Evolutionary conservation across 2,113 vertebrate genomes (phyloP).

Genomic region (Hoplias malabaricus): DNA sequence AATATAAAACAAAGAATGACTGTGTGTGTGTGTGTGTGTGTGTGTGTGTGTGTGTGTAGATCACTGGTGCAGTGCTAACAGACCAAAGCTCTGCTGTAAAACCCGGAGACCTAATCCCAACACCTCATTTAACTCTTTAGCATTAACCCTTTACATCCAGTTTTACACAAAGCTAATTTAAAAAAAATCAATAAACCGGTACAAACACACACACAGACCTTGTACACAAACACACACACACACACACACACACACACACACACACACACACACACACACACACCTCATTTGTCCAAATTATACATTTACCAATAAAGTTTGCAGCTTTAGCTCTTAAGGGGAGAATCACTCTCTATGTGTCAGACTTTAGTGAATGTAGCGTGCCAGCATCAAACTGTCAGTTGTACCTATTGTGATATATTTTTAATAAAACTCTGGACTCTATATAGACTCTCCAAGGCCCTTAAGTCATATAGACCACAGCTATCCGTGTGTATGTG

Average conservation of each 20-base stretch:
- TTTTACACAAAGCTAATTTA: neutral
- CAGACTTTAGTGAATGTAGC: neutral
- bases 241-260: too few species aligned
- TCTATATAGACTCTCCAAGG: conserved; percentile 3
- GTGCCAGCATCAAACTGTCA: neutral
- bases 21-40: neutral
- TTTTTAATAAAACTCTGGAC: conserved; percentile 9
- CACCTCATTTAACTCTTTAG: conserved; percentile 9
- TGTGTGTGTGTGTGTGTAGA: neutral
- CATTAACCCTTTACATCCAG: too few species aligned
- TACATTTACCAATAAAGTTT: too few species aligned
- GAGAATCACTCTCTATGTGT: too few species aligned
- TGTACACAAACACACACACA: too few species aligned
- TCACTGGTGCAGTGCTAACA: neutral
- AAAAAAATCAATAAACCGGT: too few species aligned
- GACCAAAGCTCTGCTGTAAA: neutral
- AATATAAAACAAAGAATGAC: too few species aligned
- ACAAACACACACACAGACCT: too few species aligned
- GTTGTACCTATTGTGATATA: neutral
- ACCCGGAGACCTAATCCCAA: neutral
- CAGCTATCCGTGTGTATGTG: conserved; percentile 6
- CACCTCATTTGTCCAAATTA: too few species aligned
- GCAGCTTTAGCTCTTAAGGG: too few species aligned
- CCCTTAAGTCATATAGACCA: conserved; percentile 24
- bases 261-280: too few species aligned